These are phyloP conservation scores for Barnardius zonarius DNA, from an alignment of 2,113 vertebrate species.

Conservation along the genomic window DNA sequence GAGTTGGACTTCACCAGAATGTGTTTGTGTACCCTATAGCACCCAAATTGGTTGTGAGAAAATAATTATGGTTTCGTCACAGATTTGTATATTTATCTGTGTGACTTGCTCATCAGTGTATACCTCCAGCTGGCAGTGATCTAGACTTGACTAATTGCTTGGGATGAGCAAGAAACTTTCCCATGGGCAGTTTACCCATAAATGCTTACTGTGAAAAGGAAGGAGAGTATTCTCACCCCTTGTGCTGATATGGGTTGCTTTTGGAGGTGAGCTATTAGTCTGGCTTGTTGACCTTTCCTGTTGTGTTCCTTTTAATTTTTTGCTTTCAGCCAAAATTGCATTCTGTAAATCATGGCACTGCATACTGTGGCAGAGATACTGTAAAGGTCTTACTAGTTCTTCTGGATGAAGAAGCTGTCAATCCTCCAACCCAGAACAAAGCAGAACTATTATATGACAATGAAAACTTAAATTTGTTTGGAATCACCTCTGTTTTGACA, in stretches of 20 bases:
- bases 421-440: slow-evolving; percentile 80
- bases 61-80: background rate
- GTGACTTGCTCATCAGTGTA: background rate
- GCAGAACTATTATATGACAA: slow-evolving; percentile 82
- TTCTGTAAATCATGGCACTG: slow-evolving; percentile 89
- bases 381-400: slow-evolving; percentile 84
- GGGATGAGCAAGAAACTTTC: background rate
- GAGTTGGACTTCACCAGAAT: background rate
- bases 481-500: slow-evolving; percentile 72
- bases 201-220: background rate
- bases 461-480: slow-evolving; percentile 61
- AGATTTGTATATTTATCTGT: background rate
- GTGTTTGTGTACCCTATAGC: background rate
- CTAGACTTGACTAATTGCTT: background rate
- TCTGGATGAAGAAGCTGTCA: slow-evolving; percentile 87
- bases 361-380: slow-evolving; percentile 85
- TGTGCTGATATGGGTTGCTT: background rate
- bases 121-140: background rate
- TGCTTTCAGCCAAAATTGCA: slow-evolving; percentile 83
- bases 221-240: background rate
- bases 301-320: background rate
- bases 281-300: background rate
- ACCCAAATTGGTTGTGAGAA: background rate
- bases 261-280: background rate
- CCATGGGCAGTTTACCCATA: background rate